phyloP scores from a whole-genome alignment of 1,140 invertebrate species.

The Drosophila lacteicornis region DNA sequence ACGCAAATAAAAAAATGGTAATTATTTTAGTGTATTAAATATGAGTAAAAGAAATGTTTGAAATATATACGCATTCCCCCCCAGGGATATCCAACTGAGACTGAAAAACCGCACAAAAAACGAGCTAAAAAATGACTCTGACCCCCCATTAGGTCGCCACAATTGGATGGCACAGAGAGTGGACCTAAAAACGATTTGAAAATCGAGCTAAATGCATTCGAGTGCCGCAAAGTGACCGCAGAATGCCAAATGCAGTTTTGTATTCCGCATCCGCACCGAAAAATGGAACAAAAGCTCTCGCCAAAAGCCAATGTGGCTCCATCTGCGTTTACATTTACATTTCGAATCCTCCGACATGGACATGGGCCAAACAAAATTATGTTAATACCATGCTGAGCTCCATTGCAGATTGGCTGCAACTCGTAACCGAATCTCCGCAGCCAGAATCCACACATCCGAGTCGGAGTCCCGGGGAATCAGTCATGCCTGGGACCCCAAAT shows the following conservation, averaged over 20 bases:
- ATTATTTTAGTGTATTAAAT: conserved; percentile 1
- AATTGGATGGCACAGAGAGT: conserved; percentile 33
- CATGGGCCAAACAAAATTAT: conserved; percentile 39
- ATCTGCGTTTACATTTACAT: conserved; percentile 8
- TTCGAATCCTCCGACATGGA: not conserved
- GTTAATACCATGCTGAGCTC: conserved; percentile 28
- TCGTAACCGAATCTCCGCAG: not conserved
- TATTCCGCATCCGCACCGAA: conserved; percentile 4
- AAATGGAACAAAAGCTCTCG: conserved; percentile 7
- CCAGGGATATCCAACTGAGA: not conserved
- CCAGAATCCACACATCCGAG: no score
- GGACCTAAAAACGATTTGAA: conserved; percentile 51
- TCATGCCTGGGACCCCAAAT: conserved; percentile 9
- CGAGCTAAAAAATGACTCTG: not conserved
- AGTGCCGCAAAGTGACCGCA: conserved; percentile 66
- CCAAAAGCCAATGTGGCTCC: conserved; percentile 11
- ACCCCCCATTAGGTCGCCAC: conserved; percentile 19
- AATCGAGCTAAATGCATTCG: conserved; percentile 58
- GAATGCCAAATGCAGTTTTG: conserved; percentile 62
- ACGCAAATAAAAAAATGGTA: no score
- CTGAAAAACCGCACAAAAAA: not conserved
- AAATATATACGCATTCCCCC: not conserved
- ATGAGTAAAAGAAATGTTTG: not conserved
- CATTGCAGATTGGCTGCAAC: conserved; percentile 2
- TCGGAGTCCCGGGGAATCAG: not conserved